A percentile compares a stretch with the other conserved stretches of the same genome.
Conservation (phyloP, 2,113 vertebrate species). For the Cygnus atratus region DNA sequence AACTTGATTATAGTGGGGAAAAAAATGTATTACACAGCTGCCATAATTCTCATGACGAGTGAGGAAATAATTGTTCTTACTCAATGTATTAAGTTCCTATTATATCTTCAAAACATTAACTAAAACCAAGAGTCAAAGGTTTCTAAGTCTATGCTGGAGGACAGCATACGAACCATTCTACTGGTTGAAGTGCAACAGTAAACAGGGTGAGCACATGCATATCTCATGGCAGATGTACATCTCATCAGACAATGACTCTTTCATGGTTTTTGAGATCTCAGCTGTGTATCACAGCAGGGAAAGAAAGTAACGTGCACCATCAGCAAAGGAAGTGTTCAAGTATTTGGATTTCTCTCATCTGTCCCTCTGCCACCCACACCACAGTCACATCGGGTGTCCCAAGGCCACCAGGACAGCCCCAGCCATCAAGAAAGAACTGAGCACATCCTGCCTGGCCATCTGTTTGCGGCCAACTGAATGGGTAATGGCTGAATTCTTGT, state of each 20-base stretch:
- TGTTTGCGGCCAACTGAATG: background rate
- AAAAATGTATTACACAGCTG: background rate
- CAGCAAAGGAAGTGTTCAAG: background rate
- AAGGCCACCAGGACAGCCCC: background rate
- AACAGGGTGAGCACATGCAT: fast-evolving
- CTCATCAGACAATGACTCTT: background rate
- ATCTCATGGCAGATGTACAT: fast-evolving
- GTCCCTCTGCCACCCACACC: background rate
- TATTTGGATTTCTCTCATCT: background rate
- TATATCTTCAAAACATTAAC: background rate
- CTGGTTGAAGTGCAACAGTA: background rate
- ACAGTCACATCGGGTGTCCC: background rate
- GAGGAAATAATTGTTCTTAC: conserved; percentile 7
- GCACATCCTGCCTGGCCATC: background rate
- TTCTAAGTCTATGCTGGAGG: background rate
- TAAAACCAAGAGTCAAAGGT: background rate
- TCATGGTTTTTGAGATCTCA: background rate
- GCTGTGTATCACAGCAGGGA: background rate
- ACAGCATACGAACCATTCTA: background rate
- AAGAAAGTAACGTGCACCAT: background rate
- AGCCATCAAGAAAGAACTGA: fast-evolving
- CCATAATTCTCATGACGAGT: background rate
- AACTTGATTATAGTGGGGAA: background rate
- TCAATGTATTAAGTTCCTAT: background rate
- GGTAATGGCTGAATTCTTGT: fast-evolving